Percentiles rank a stretch among this genome's conserved stretches.
Conservation (phyloP, 2,113 vertebrate species). For the Polyodon spathula region DNA sequence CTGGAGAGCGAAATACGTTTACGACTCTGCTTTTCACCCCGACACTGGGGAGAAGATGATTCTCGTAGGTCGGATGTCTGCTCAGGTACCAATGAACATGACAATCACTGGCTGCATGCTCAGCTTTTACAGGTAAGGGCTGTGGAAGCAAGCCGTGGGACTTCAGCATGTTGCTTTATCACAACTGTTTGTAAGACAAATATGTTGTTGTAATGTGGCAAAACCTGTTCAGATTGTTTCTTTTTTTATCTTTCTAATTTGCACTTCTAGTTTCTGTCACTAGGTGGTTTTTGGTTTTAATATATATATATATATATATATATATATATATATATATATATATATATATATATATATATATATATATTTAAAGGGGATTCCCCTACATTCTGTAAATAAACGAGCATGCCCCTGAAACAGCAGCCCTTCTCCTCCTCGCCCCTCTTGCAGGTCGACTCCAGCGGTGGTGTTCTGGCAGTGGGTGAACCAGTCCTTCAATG, state of each 20-base stretch:
- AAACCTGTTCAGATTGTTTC: no score
- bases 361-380: no score
- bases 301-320: no score
- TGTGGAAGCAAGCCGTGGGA: not conserved
- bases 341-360: no score
- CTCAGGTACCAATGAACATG: slow-evolving; percentile 99
- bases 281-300: no score
- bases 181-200: no score
- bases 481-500: slow-evolving; percentile 97
- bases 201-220: no score
- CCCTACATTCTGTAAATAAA: slow-evolving; percentile 1
- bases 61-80: slow-evolving; percentile 89
- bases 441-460: slow-evolving; percentile 72
- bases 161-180: not conserved
- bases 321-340: no score
- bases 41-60: slow-evolving; percentile 96
- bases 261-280: no score
- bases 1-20: slow-evolving; percentile 90
- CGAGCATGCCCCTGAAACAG: not conserved
- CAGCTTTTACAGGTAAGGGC: slow-evolving; percentile 87
- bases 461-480: slow-evolving; percentile 95
- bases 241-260: no score
- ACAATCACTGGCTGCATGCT: slow-evolving; percentile 96
- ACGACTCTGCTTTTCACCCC: slow-evolving; percentile 93
- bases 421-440: not conserved